Conservation (phyloP, 2,888 invertebrate species). For the Cremastinae sp. region DNA sequence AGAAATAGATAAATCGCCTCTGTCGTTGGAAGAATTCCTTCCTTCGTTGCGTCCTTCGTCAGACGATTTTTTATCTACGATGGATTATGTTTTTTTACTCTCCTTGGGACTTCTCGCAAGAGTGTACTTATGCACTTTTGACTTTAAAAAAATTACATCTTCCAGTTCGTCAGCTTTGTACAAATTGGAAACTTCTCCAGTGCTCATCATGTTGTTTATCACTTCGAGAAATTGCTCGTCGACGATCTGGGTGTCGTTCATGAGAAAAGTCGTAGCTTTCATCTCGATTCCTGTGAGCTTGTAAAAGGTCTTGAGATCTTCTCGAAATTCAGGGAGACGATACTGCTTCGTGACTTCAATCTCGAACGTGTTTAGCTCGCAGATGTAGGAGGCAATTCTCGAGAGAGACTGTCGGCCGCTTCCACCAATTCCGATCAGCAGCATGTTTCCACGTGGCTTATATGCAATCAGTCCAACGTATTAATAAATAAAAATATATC, state of each 20-base stretch:
- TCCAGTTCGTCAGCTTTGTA: constrained; percentile 94
- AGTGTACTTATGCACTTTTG: neutral
- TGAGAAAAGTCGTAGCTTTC: constrained; percentile 89
- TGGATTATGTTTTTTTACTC: constrained; percentile 8
- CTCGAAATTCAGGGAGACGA: constrained; percentile 88
- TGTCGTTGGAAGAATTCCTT: constrained; percentile 83
- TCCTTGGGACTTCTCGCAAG: neutral
- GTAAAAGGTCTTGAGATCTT: constrained; percentile 90
- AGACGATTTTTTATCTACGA: constrained; percentile 84
- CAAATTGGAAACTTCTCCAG: constrained; percentile 93
- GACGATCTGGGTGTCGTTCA: constrained; percentile 92
- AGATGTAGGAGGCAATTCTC: constrained; percentile 89
- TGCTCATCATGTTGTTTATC: constrained; percentile 93
- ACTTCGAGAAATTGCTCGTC: constrained; percentile 94
- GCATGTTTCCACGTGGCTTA: constrained; percentile 89
- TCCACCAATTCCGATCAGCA: constrained; percentile 93
- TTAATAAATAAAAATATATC: neutral
- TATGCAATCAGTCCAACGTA: constrained; percentile 38
- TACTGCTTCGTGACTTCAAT: constrained; percentile 91
- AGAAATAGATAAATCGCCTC: constrained; percentile 89
- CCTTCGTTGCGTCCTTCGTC: constrained; percentile 83
- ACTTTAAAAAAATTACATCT: constrained; percentile 83
- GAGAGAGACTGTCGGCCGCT: constrained; percentile 92
- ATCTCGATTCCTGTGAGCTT: constrained; percentile 87
- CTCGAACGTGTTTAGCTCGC: constrained; percentile 89